Evolutionary conservation across 2,797 vertebrate species (phyloP), one percentile per base, ranked within the genome.

Genomic region (Neopelma chrysocephalum): DNA sequence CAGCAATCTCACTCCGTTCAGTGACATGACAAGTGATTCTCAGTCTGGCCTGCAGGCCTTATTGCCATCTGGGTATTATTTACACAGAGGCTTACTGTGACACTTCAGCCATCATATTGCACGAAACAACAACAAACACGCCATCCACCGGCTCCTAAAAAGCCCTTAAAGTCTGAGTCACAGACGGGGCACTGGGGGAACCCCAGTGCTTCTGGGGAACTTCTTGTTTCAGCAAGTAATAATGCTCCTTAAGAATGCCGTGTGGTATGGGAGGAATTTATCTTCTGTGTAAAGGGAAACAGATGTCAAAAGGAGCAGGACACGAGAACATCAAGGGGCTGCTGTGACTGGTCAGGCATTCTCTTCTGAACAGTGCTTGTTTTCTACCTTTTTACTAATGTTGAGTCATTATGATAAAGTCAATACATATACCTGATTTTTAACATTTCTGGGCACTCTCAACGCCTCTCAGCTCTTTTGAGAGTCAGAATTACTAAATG

Each of bases 211-310:
- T 89, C 93, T 70, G 53, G 48, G 23, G 64, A 85, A 77, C 73
- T 66, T 87, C 78, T 92, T 93, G 45, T 82, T 93, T 84, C 83
- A 82, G 53, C 5, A 2, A 94, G 56, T 48, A 95, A 43, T 53
- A 92, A 68, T 83, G 77, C 81, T 89, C 64, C 72, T 76, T 38
- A 73, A 90, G 88, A 96, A 95, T 87, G 75, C 25, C 73, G 2
- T 68, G 87, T 87, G 80, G 94, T 92, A 97, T 95, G 90, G 45
- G 56, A 97, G 70, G 90, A 96, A 94, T 97, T 94, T 76, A 36
- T 90, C 73, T 95, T 78, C 92, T 77, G 25, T 77, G 36, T 93
- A 94, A 96, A 89, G 48, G 31, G 76, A 96, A 96, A 93, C 92
- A 96, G 90, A 96, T 96, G 95, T 89, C 0, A 3, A 89, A 89